phyloP scores from a whole-genome alignment of 1,140 invertebrate species.

The Drosophila bocki region DNA sequence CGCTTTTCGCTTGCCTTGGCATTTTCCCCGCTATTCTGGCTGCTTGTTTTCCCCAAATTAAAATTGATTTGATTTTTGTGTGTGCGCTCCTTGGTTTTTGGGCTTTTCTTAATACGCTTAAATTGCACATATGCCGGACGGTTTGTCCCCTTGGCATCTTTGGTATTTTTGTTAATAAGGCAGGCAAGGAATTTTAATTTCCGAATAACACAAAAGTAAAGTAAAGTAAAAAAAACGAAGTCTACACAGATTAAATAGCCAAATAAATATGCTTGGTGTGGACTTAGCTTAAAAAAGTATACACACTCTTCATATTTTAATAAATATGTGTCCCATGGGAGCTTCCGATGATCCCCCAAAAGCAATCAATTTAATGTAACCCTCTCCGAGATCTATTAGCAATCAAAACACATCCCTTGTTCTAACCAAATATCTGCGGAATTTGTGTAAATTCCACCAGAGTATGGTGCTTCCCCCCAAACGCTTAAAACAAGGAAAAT shows the following conservation, averaged over 20 bases:
- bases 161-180: constrained; percentile 68
- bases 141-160: constrained; percentile 44
- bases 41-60: constrained; percentile 76
- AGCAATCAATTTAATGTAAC: constrained; percentile 27
- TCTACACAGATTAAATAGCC: neutral
- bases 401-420: constrained; percentile 37
- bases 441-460: constrained; percentile 46
- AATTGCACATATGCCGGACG: constrained; percentile 60
- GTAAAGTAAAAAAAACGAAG: neutral
- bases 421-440: constrained; percentile 26
- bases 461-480: constrained; percentile 1
- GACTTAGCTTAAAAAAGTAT: neutral
- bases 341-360: neutral
- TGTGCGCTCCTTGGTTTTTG: constrained; percentile 25
- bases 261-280: neutral
- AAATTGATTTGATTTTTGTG: constrained; percentile 83
- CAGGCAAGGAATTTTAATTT: constrained; percentile 59
- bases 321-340: neutral
- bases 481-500: constrained; percentile 2
- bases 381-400: constrained; percentile 18
- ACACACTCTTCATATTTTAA: too few relatives aligned
- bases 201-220: constrained; percentile 14
- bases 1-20: constrained; percentile 68
- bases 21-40: constrained; percentile 51
- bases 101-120: constrained; percentile 54